A percentile compares a stretch with the other conserved stretches of the same genome.
Conservation (phyloP, 2,113 vertebrate genomes). For the Dipodomys ordii region DNA sequence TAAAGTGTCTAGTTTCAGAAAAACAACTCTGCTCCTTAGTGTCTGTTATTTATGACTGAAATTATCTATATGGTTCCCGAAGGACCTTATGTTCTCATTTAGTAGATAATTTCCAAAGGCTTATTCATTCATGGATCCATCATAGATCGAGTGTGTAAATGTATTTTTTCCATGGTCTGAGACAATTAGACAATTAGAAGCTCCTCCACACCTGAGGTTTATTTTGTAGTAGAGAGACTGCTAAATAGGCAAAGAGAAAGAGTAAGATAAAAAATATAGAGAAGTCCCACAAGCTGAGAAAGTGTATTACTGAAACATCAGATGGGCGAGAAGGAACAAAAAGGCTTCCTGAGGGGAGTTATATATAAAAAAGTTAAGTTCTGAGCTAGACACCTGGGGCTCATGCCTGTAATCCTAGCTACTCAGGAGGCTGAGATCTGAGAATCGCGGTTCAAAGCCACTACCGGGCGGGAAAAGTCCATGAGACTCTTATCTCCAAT, state of each 20-base stretch:
- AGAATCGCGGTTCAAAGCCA: no score
- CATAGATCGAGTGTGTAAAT: not conserved
- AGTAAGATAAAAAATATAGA: not conserved
- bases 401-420: no score
- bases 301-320: not conserved
- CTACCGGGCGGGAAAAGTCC: no score
- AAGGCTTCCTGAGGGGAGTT: not conserved
- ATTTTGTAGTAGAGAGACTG: not conserved
- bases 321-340: not conserved
- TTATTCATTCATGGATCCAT: not conserved
- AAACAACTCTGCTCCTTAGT: not conserved
- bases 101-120: not conserved
- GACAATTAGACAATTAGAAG: not conserved
- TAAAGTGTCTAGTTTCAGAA: not conserved
- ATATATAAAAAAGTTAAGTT: not conserved
- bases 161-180: not conserved
- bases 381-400: no score
- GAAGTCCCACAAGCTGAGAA: not conserved
- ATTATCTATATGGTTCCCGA: not conserved
- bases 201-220: not conserved
- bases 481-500: no score
- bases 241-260: not conserved
- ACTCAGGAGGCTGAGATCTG: no score
- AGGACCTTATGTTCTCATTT: not conserved
- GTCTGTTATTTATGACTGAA: not conserved